Evolutionary conservation across 2,113 vertebrate species (phyloP), one percentile per base, ranked within the genome.

Genomic region (Chascanopsetta lugubris): DNA sequence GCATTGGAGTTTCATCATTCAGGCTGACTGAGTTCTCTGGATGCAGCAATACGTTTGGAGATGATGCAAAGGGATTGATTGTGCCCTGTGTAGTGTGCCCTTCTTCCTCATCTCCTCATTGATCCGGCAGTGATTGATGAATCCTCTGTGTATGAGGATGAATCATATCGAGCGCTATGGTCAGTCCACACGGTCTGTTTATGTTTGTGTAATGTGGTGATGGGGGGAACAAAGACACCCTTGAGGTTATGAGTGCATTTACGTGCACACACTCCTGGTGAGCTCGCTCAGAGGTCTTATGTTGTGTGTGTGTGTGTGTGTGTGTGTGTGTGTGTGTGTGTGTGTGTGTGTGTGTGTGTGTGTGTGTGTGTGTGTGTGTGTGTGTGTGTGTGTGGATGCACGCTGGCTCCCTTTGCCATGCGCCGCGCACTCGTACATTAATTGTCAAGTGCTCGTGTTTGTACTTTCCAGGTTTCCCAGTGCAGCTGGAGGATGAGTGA

Each of bases 61-160:
- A 58, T 63, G 47, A 17, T 5, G 48, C 74, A 51, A 78, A 82
- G 45, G 20, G 45, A 83, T 75, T 72, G 79, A 83, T 86, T 76
- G 51, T 60, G 64, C 68, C 13, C 38, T 30, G 49, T 61, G 69
- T 67, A 66, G 25, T 26, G 34, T 60, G 53, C 51, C 57, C 49
- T 66, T 46, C 55, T 76, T 64, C 78, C 78, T 84, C 42, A 83
- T 77, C 72, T 51, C 11, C 1, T 1, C 6, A 80, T 85, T 73
- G 71, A 89, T 80, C 80, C 60, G 68, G 61, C 27, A 66, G 56
- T 69, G 74, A 85, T 66, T 80, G 71, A 77, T 84, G 79, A 77
- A 76, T 49, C 34, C 76, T 34, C 47, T 36, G 29, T 30, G 15
- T 2, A 51, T 62, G 46, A 80, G 54, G 30, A 75, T 69, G 48